Percentiles rank a stretch among this genome's conserved stretches.
Conservation (phyloP, 2,888 invertebrate genomes). For the Silvanus unidentatus region DNA sequence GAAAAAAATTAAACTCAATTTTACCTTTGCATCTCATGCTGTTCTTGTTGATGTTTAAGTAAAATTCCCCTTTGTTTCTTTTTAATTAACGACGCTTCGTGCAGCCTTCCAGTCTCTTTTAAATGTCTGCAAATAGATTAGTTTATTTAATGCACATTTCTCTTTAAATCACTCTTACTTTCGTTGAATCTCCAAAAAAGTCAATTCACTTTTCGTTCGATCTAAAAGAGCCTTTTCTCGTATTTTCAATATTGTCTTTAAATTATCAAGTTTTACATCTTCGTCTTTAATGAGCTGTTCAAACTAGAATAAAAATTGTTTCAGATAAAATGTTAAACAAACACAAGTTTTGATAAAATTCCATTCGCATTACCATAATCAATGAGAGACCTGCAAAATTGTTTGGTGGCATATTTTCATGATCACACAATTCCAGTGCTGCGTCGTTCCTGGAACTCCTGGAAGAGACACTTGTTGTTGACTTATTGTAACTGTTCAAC, state of each 20-base stretch:
- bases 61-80: constrained; percentile 64
- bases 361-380: constrained; percentile 33
- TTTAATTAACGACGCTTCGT: constrained; percentile 55
- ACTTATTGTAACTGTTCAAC: no score
- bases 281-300: constrained; percentile 64
- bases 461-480: background rate
- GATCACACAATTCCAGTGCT: constrained; percentile 5
- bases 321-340: background rate
- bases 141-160: background rate
- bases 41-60: constrained; percentile 60
- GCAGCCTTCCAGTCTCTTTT: constrained; percentile 52
- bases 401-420: constrained; percentile 21
- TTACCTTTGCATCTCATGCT: constrained; percentile 61
- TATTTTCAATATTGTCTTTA: constrained; percentile 59
- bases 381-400: constrained; percentile 35
- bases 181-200: constrained; percentile 62
- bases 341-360: constrained; percentile 1
- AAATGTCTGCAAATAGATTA: constrained; percentile 43
- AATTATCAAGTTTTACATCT: constrained; percentile 59
- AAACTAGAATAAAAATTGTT: constrained; percentile 37
- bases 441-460: background rate
- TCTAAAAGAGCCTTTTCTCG: constrained; percentile 62
- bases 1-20: background rate
- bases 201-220: constrained; percentile 59
- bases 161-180: constrained; percentile 34